Percentiles rank a stretch among this genome's conserved stretches.
Evolutionary conservation across 2,797 vertebrate genomes (phyloP).

Genomic region (Phylloscopus collybita): DNA sequence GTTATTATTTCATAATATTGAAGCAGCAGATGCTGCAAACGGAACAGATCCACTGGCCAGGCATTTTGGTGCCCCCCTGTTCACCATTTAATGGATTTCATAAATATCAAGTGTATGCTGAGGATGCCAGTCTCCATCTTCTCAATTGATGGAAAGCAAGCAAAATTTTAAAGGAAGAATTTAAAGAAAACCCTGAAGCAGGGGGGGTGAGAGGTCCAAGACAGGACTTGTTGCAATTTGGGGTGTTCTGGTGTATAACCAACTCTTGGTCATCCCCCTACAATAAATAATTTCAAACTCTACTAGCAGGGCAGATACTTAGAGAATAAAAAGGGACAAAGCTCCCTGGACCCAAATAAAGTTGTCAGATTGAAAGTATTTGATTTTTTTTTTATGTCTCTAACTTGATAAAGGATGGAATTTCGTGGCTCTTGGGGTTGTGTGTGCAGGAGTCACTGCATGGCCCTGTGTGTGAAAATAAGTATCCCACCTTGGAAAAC

Average conservation of each 20-base stretch:
- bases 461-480: accelerated
- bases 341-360: background rate
- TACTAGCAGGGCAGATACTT: background rate
- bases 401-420: background rate
- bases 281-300: background rate
- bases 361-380: background rate
- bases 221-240: background rate
- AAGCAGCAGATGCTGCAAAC: background rate
- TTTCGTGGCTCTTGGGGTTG: background rate
- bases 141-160: background rate
- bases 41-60: background rate
- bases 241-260: background rate
- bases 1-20: background rate
- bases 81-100: background rate
- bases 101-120: background rate
- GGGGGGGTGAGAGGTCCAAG: background rate
- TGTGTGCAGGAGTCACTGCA: background rate
- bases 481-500: background rate
- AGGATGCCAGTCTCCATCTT: background rate
- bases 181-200: background rate
- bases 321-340: background rate
- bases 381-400: background rate
- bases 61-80: background rate
- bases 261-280: background rate
- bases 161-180: background rate